Evolutionary conservation across 2,113 vertebrate species (phyloP).

Genomic region (Ia io): DNA sequence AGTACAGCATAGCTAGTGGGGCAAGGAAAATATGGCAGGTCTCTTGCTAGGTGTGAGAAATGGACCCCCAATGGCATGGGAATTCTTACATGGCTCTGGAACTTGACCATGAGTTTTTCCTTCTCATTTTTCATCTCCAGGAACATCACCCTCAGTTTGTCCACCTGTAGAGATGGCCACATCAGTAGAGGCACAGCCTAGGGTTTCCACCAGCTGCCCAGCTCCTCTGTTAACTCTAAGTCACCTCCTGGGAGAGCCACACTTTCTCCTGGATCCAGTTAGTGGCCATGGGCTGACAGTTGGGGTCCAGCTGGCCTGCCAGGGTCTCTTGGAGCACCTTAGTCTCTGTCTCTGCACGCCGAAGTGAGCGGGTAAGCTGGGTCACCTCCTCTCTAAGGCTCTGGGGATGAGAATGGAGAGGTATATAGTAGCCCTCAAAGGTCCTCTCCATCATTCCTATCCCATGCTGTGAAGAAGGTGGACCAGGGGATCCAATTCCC

Average conservation of each 20-base stretch:
- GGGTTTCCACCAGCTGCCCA: conserved; percentile 10
- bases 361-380: conserved; percentile 78
- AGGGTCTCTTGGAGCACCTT: conserved; percentile 82
- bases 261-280: conserved; percentile 80
- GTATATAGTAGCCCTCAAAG: background rate
- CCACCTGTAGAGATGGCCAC: conserved; percentile 72
- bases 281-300: conserved; percentile 42
- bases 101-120: conserved; percentile 58
- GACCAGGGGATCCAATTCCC: background rate
- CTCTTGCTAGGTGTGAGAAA: background rate
- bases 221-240: background rate
- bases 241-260: conserved; percentile 81
- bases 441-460: background rate
- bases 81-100: conserved; percentile 76
- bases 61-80: background rate
- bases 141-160: conserved; percentile 80
- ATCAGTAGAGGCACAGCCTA: background rate
- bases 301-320: conserved; percentile 50
- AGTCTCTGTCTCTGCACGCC: conserved; percentile 75
- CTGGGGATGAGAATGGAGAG: conserved; percentile 55
- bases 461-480: background rate
- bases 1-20: background rate
- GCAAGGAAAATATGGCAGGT: background rate
- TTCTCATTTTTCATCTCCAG: conserved; percentile 79
- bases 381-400: conserved; percentile 78